Percentiles rank a stretch among this genome's conserved stretches.
These are phyloP conservation scores for Torymus texanus DNA, from an alignment of 2,888 invertebrate species.

Conservation along the genomic window DNA sequence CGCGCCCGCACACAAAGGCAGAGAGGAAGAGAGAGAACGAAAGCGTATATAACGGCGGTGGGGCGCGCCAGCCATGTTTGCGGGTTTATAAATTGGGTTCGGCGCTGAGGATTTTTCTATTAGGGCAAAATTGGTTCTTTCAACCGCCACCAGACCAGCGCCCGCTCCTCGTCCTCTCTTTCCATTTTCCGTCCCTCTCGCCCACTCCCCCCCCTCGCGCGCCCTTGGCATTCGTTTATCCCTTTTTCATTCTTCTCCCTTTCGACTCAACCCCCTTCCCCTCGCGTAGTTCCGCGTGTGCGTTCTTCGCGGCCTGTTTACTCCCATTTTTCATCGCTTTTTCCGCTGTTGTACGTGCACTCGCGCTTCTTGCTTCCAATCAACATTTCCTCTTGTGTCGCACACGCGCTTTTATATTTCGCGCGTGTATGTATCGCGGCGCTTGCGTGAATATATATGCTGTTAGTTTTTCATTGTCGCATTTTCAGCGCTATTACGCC, in stretches of 20 bases:
- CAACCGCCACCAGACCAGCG: slow-evolving; percentile 73
- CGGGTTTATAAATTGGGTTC: slow-evolving; percentile 75
- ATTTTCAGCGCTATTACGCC: slow-evolving; percentile 9
- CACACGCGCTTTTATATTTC: neutral
- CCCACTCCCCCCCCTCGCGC: neutral
- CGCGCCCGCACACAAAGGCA: slow-evolving; percentile 28
- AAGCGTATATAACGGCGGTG: too few species aligned
- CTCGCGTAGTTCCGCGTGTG: slow-evolving; percentile 4
- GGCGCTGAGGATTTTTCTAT: slow-evolving; percentile 75
- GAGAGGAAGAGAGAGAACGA: too few species aligned
- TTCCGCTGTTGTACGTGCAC: neutral
- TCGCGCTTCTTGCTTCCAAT: slow-evolving; percentile 48
- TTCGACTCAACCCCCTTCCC: slow-evolving; percentile 30
- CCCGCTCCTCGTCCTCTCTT: slow-evolving; percentile 51
- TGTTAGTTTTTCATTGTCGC: slow-evolving; percentile 23
- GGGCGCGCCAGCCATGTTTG: slow-evolving; percentile 73
- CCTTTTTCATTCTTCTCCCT: slow-evolving; percentile 52
- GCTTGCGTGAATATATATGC: neutral
- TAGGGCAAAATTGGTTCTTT: slow-evolving; percentile 76
- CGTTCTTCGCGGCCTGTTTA: slow-evolving; percentile 43
- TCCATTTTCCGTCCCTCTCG: slow-evolving; percentile 54
- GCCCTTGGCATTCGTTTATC: slow-evolving; percentile 58
- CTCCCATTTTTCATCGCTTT: slow-evolving; percentile 55
- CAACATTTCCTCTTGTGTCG: slow-evolving; percentile 55
- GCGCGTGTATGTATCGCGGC: neutral